Conservation (phyloP, 2,797 vertebrate genomes). For the Sitta carolinensis region DNA sequence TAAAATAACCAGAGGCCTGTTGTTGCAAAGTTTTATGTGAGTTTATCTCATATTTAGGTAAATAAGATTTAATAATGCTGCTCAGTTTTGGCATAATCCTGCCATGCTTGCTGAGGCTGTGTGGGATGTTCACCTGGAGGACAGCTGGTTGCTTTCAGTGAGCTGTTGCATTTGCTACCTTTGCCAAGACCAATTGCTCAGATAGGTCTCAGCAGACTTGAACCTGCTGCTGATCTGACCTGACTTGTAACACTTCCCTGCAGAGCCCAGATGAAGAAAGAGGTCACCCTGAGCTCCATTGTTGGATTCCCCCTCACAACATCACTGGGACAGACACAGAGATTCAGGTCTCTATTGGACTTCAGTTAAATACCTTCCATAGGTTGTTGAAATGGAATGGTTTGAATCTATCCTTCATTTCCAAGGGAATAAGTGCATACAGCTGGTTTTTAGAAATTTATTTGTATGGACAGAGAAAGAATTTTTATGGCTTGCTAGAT, state of each 20-base stretch:
- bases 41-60: background rate
- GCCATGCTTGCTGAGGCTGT: background rate
- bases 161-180: background rate
- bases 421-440: background rate
- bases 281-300: background rate
- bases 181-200: background rate
- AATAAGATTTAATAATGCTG: background rate
- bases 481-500: background rate
- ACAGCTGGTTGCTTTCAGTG: background rate
- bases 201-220: background rate
- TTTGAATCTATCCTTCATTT: background rate
- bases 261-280: background rate
- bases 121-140: background rate
- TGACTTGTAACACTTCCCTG: background rate
- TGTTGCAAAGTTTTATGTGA: background rate
- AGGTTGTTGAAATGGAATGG: background rate
- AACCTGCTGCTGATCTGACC: background rate
- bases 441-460: background rate
- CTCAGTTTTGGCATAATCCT: background rate
- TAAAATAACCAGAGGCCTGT: background rate
- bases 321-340: background rate
- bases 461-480: background rate
- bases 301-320: background rate
- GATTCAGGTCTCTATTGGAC: background rate
- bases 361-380: background rate